These are phyloP conservation scores for Morelia viridis DNA, from an alignment of 2,797 vertebrate species.

Conservation along the genomic window DNA sequence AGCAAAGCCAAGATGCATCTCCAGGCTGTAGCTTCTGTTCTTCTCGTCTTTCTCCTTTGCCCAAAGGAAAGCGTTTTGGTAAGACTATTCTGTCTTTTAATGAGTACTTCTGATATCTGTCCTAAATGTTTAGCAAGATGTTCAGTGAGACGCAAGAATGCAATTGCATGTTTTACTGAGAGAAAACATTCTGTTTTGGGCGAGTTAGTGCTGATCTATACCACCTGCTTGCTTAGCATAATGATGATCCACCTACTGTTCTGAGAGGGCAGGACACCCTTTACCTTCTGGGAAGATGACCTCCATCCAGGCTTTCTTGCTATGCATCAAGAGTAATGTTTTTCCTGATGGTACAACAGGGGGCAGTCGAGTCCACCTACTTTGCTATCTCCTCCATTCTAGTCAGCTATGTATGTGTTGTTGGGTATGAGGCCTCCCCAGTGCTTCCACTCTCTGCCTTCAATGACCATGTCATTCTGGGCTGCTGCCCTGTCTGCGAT, in stretches of 20 bases:
- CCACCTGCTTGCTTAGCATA: background rate
- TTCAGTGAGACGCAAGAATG: background rate
- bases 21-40: background rate
- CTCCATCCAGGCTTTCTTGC: background rate
- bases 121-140: background rate
- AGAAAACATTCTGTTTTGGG: background rate
- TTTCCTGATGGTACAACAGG: background rate
- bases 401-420: background rate
- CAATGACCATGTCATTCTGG: background rate
- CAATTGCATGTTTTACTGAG: background rate
- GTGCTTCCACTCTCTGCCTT: background rate
- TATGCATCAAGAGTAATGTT: background rate
- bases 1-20: conserved; percentile 22
- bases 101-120: background rate
- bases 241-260: background rate
- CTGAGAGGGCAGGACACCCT: background rate
- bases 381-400: background rate
- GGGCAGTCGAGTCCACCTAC: background rate
- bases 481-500: background rate
- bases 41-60: conserved; percentile 17
- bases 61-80: background rate
- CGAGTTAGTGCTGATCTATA: background rate
- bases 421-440: background rate
- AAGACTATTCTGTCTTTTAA: background rate
- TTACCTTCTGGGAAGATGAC: background rate